phyloP scores from a whole-genome alignment of 2,113 vertebrate genomes.

The Sinocyclocheilus anophthalmus region DNA sequence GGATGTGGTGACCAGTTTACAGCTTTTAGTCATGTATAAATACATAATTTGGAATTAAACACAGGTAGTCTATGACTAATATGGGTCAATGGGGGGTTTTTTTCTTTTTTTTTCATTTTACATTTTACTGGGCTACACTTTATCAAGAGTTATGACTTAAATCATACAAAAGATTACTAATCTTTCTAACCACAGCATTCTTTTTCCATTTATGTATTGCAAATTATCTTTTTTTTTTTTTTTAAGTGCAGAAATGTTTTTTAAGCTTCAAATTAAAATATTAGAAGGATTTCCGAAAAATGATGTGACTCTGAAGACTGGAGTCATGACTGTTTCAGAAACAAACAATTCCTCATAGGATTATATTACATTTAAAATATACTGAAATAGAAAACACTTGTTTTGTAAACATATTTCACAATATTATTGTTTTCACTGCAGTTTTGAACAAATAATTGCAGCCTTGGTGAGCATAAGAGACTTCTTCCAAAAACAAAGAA shows the following conservation, averaged over 20 bases:
- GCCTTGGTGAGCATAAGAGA: not conserved
- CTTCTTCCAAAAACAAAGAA: not conserved
- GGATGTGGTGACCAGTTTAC: not conserved
- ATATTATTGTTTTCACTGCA: too few relatives aligned
- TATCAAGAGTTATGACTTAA: not conserved
- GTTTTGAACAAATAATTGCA: too few relatives aligned
- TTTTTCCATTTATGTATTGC: not conserved
- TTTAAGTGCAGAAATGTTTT: not conserved
- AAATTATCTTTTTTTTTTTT: too few relatives aligned
- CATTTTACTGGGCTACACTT: not conserved
- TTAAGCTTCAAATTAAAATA: not conserved
- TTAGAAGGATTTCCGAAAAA: not conserved
- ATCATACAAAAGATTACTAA: not conserved
- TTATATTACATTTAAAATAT: not conserved
- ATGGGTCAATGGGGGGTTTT: not conserved
- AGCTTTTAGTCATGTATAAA: not conserved
- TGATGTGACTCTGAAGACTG: not conserved
- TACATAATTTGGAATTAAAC: not conserved
- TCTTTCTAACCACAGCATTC: not conserved
- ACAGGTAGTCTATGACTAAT: not conserved
- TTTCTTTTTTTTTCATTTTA: not conserved
- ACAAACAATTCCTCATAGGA: not conserved
- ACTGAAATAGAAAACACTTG: not conserved
- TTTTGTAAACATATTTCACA: not conserved
- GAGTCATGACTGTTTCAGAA: not conserved